These are phyloP conservation scores for Drosophila seguyi DNA, from an alignment of 1,140 invertebrate species.

Conservation along the genomic window DNA sequence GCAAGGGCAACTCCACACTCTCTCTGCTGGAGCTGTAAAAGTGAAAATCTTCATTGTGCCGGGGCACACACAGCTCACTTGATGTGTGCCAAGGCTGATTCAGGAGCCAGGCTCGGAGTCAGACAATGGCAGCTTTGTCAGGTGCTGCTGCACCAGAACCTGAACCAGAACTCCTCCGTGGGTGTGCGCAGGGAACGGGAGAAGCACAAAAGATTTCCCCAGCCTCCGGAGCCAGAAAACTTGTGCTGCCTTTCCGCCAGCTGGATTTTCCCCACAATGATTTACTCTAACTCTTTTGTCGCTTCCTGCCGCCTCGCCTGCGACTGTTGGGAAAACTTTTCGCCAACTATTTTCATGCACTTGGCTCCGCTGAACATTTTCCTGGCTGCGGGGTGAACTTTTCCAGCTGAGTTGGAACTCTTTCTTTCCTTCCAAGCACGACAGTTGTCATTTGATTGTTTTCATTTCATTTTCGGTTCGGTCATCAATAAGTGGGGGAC, in stretches of 20 bases:
- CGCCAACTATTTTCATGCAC: constrained; percentile 52
- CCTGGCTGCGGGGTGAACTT: constrained; percentile 40
- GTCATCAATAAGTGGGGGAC: constrained; percentile 68
- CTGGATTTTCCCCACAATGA: constrained; percentile 35
- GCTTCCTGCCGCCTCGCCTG: constrained; percentile 15
- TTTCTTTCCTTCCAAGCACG: constrained; percentile 26
- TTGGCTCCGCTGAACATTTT: constrained; percentile 37
- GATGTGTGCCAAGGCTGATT: constrained; percentile 42
- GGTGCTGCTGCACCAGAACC: constrained; percentile 35
- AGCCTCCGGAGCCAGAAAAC: constrained; percentile 26
- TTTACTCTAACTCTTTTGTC: constrained; percentile 39
- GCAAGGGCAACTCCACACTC: background rate
- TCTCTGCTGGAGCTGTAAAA: background rate
- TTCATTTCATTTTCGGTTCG: constrained; percentile 73
- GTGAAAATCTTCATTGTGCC: constrained; percentile 26
- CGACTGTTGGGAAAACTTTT: constrained; percentile 40
- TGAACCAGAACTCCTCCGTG: constrained; percentile 2
- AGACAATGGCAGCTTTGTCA: constrained; percentile 30
- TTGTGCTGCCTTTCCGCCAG: constrained; percentile 17
- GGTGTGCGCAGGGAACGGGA: constrained; percentile 10
- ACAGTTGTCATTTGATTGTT: constrained; percentile 78
- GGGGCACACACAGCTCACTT: constrained; percentile 14
- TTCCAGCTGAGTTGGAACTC: constrained; percentile 29
- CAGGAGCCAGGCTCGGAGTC: constrained; percentile 3
- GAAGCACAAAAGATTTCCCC: constrained; percentile 49